phyloP scores from a whole-genome alignment of 2,888 invertebrate genomes.

The Disparrhopalites patrizii region DNA sequence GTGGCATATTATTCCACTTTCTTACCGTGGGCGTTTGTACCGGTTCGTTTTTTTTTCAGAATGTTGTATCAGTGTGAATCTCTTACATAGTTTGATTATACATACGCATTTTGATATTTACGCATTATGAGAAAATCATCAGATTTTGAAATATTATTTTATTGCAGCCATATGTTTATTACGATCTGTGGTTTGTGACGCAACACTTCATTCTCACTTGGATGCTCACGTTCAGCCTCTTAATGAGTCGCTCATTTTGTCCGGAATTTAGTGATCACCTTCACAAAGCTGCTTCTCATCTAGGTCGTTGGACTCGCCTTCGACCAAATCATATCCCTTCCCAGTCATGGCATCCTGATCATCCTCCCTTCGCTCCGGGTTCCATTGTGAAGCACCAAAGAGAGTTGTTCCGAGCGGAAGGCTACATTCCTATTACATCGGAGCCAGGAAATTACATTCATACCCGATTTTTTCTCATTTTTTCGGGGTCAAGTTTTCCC shows the following conservation, averaged over 20 bases:
- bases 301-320: slow-evolving; percentile 72
- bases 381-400: slow-evolving; percentile 69
- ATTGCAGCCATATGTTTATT: slow-evolving; percentile 59
- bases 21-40: slow-evolving; percentile 83
- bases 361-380: slow-evolving; percentile 52
- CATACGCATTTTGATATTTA: background rate
- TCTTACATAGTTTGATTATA: background rate
- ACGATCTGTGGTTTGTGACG: slow-evolving; percentile 76
- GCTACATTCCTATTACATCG: slow-evolving; percentile 72
- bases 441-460: slow-evolving; percentile 79
- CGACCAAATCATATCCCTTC: slow-evolving; percentile 58
- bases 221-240: slow-evolving; percentile 76
- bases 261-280: slow-evolving; percentile 66
- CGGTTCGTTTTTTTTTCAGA: slow-evolving; percentile 56
- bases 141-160: slow-evolving; percentile 41
- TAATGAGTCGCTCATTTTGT: slow-evolving; percentile 57
- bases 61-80: slow-evolving; percentile 13
- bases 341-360: slow-evolving; percentile 25
- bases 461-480: slow-evolving; percentile 72
- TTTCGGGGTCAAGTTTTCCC: slow-evolving; percentile 78
- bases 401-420: slow-evolving; percentile 69
- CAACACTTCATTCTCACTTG: slow-evolving; percentile 82
- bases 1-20: slow-evolving; percentile 85
- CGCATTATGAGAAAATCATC: background rate
- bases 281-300: slow-evolving; percentile 83